phyloP scores from a whole-genome alignment of 2,797 vertebrate species.

The Brotula barbata region DNA sequence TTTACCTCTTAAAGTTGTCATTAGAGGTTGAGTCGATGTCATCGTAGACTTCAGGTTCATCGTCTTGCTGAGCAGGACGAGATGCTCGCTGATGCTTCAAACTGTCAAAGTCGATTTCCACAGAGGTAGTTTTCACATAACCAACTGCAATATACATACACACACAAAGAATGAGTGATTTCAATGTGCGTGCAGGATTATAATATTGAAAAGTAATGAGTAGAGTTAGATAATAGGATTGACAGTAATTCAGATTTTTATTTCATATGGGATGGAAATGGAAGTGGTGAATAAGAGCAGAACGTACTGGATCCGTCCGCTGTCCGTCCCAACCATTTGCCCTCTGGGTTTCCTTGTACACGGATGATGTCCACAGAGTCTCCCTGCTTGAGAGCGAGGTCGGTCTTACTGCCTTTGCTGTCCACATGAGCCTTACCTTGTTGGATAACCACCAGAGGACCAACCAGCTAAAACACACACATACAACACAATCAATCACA shows the following conservation, averaged over 20 bases:
- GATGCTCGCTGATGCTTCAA: conserved; percentile 72
- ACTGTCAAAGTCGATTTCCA: conserved; percentile 87
- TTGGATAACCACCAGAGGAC: conserved; percentile 82
- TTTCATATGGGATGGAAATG: too few relatives aligned
- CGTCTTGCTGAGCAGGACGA: conserved; percentile 22
- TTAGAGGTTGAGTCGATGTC: conserved; percentile 80
- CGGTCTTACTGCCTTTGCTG: conserved; percentile 82
- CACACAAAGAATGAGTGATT: not conserved
- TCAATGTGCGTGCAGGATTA: not conserved
- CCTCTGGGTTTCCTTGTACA: conserved; percentile 88
- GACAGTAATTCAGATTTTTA: too few relatives aligned
- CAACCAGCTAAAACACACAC: conserved; percentile 75
- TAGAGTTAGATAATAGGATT: not conserved
- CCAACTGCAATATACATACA: conserved; percentile 79
- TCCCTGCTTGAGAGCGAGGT: conserved; percentile 85
- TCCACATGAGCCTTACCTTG: conserved; percentile 80
- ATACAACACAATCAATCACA: conserved; percentile 1
- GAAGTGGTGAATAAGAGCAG: not conserved
- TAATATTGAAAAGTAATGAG: not conserved
- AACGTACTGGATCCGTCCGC: conserved; percentile 82
- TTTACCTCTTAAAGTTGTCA: conserved; percentile 63
- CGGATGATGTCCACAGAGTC: conserved; percentile 88
- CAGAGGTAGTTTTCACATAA: conserved; percentile 89
- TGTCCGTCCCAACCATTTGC: conserved; percentile 88
- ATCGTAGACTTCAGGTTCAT: conserved; percentile 89